phyloP scores from a whole-genome alignment of 2,113 vertebrate species.

The Plecotus auritus region DNA sequence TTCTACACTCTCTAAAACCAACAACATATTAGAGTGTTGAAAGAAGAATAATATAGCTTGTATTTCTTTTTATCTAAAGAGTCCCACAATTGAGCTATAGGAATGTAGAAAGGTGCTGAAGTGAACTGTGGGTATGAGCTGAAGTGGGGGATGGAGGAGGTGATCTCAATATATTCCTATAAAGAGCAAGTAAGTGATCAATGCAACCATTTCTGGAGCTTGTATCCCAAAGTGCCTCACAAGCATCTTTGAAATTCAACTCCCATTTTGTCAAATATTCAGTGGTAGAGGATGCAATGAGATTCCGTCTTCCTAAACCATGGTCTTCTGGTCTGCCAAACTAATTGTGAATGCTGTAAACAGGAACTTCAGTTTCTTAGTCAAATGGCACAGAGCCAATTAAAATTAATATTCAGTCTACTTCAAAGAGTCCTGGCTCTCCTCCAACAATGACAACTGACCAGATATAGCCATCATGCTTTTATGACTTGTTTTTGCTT shows the following conservation, averaged over 20 bases:
- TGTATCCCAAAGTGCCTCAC: background rate
- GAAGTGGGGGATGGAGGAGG: background rate
- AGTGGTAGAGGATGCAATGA: background rate
- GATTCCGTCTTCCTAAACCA: background rate
- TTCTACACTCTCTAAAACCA: constrained; percentile 4
- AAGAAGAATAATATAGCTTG: background rate
- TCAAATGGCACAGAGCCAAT: background rate
- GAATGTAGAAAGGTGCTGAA: background rate
- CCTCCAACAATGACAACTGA: background rate
- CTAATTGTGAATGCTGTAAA: background rate
- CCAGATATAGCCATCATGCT: background rate
- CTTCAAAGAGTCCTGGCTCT: background rate
- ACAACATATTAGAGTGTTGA: background rate
- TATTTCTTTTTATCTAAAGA: constrained; percentile 5
- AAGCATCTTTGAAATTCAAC: background rate
- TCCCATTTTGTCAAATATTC: background rate
- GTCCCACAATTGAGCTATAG: background rate
- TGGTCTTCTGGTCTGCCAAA: background rate
- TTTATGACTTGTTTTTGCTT: background rate
- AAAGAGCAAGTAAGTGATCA: background rate
- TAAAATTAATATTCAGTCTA: background rate
- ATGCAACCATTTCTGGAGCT: background rate
- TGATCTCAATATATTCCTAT: background rate
- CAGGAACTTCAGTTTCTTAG: background rate
- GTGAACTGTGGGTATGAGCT: background rate